These are phyloP conservation scores for Schizopygopsis malacanthus DNA, from an alignment of 2,797 vertebrate genomes.

Conservation along the genomic window DNA sequence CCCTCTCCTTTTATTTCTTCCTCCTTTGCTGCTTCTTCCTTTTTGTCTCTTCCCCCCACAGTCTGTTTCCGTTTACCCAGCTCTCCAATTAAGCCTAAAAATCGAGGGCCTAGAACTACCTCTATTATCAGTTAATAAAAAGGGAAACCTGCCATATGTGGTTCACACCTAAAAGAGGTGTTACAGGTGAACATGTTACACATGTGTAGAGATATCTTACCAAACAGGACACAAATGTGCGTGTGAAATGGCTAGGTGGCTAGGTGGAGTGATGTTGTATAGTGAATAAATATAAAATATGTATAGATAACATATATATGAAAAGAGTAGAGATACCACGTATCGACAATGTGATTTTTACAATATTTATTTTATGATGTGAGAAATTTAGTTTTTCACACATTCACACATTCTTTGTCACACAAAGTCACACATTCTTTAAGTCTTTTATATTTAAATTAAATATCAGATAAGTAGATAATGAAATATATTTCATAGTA, in stretches of 20 bases:
- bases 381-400: neutral
- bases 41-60: conserved; percentile 4
- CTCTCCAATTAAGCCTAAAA: conserved; percentile 43
- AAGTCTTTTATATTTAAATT: neutral
- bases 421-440: neutral
- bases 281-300: neutral
- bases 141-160: conserved; percentile 43
- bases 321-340: neutral
- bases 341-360: neutral
- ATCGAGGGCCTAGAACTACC: conserved; percentile 14
- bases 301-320: neutral
- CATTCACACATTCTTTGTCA: neutral
- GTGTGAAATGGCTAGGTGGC: neutral
- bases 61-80: conserved; percentile 42
- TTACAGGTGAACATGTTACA: conserved; percentile 17
- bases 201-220: neutral
- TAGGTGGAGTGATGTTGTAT: neutral
- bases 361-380: neutral
- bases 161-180: conserved; percentile 30
- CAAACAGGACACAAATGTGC: neutral
- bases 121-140: conserved; percentile 47
- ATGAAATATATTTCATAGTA: neutral
- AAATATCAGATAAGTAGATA: neutral
- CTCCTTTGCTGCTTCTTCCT: neutral
- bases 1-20: conserved; percentile 25